These are phyloP conservation scores for Eupithecia exiguata DNA, from an alignment of 2,888 invertebrate genomes.

Conservation along the genomic window DNA sequence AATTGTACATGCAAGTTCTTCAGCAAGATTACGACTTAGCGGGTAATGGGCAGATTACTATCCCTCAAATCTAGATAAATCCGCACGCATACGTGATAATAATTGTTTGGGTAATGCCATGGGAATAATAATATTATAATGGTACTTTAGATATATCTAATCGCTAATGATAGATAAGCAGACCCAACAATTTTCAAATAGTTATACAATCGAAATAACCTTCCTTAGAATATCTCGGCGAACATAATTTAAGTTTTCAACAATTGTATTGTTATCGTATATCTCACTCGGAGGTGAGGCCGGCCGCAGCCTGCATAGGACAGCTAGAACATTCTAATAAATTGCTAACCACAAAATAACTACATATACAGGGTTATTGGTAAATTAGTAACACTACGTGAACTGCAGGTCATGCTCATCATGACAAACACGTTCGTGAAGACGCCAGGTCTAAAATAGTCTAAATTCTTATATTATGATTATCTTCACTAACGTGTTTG, in stretches of 20 bases:
- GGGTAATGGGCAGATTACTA: neutral
- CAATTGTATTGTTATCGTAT: constrained; percentile 69
- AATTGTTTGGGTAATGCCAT: constrained; percentile 35
- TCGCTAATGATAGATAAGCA: constrained; percentile 50
- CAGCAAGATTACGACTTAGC: neutral
- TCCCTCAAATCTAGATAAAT: constrained; percentile 2
- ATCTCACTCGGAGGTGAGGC: constrained; percentile 52
- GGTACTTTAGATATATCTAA: constrained; percentile 52
- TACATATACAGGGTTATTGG: neutral
- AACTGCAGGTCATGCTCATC: too few relatives aligned
- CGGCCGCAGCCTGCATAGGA: constrained; percentile 20
- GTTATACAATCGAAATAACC: constrained; percentile 62
- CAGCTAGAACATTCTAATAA: constrained; percentile 14
- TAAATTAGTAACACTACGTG: too few relatives aligned
- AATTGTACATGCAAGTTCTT: neutral
- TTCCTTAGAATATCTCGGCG: constrained; percentile 59
- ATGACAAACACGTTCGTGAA: too few relatives aligned
- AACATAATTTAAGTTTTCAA: constrained; percentile 69
- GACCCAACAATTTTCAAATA: constrained; percentile 58
- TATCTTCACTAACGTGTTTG: too few relatives aligned
- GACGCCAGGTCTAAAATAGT: too few relatives aligned
- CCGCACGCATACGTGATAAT: neutral
- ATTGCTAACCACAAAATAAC: neutral
- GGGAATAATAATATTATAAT: constrained; percentile 52
- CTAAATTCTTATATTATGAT: too few relatives aligned